phyloP scores from a whole-genome alignment of 2,113 vertebrate species.

The Prunella fulvescens region DNA sequence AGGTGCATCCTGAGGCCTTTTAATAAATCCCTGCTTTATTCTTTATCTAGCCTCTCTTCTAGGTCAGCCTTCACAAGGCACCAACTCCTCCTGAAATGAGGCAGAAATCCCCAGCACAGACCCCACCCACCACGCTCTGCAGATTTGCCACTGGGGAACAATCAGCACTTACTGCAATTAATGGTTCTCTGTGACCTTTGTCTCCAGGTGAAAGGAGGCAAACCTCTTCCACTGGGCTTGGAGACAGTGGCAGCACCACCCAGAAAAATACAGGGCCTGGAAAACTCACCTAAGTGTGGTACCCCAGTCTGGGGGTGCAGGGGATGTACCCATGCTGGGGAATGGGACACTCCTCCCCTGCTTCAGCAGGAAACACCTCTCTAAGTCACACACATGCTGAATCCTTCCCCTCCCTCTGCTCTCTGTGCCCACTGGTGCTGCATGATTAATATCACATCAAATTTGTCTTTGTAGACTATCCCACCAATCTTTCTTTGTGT shows the following conservation, averaged over 20 bases:
- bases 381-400: not conserved
- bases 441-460: constrained; percentile 52
- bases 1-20: not conserved
- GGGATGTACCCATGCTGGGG: fast-evolving
- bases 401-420: not conserved
- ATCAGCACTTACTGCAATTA: not conserved
- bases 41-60: not conserved
- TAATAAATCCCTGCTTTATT: not conserved
- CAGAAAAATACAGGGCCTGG: not conserved
- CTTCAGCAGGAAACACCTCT: not conserved
- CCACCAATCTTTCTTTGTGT: constrained; percentile 28
- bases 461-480: constrained; percentile 26
- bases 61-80: not conserved
- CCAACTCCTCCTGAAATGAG: not conserved
- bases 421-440: not conserved
- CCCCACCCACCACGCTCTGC: not conserved
- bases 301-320: no score
- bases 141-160: not conserved
- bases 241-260: not conserved
- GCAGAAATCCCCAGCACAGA: not conserved
- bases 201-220: not conserved
- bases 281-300: not conserved
- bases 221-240: not conserved
- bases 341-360: not conserved
- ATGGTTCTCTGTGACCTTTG: not conserved